phyloP scores from a whole-genome alignment of 2,797 vertebrate species.

The Botia almorhae region DNA sequence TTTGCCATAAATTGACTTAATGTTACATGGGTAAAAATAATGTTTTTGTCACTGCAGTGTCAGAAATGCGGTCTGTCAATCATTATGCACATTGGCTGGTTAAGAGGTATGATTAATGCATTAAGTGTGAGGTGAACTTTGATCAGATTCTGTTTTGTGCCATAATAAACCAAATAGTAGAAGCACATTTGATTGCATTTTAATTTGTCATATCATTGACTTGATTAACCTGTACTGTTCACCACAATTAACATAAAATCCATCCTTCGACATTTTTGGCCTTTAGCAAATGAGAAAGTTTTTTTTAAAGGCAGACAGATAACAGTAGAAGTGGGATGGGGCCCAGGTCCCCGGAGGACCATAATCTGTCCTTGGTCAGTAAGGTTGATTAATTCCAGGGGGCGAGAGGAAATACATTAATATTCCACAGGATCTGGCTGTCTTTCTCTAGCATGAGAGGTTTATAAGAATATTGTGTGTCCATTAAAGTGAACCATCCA shows the following conservation, averaged over 20 bases:
- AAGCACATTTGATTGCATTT: neutral
- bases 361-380: slow-evolving; percentile 5
- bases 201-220: neutral
- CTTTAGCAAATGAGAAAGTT: neutral
- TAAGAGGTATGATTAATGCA: neutral
- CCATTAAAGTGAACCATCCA: neutral
- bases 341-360: no score
- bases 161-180: neutral
- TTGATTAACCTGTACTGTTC: slow-evolving; percentile 10
- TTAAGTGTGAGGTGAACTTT: neutral
- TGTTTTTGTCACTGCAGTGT: neutral
- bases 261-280: neutral
- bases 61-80: neutral
- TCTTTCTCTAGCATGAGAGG: neutral
- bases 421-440: neutral
- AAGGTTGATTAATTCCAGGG: slow-evolving; percentile 1
- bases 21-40: neutral
- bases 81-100: neutral
- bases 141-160: neutral
- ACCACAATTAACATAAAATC: neutral
- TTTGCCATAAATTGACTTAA: no score
- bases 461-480: neutral
- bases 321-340: neutral
- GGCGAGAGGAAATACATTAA: neutral
- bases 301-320: neutral